Percentiles rank a stretch among this genome's conserved stretches.
Conservation (phyloP, 2,113 vertebrate species). For the Lynx canadensis region DNA sequence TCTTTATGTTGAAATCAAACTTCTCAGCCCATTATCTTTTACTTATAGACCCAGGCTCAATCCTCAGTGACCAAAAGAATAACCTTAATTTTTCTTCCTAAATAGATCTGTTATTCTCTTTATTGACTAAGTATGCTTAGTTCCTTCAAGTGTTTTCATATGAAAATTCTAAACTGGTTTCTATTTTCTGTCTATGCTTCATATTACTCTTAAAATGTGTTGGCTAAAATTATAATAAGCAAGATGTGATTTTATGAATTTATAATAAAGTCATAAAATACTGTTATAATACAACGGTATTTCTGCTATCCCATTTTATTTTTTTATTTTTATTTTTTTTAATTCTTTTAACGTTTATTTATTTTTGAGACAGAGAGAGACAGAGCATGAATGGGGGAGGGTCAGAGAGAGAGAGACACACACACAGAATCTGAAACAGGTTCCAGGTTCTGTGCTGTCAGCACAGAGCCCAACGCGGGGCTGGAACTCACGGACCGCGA, state of each 20-base stretch:
- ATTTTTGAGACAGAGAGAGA: too few relatives aligned
- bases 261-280: conserved; percentile 33
- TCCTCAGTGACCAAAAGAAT: not conserved
- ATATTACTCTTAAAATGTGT: not conserved
- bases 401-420: too few relatives aligned
- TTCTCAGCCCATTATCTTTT: not conserved
- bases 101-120: not conserved
- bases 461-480: too few relatives aligned
- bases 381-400: too few relatives aligned
- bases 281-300: not conserved
- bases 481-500: too few relatives aligned
- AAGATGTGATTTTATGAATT: not conserved
- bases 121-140: not conserved
- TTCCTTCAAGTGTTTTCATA: conserved; percentile 1
- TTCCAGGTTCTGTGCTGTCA: too few relatives aligned
- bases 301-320: not conserved
- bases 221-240: not conserved
- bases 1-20: not conserved
- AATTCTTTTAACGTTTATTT: too few relatives aligned
- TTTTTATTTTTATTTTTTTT: too few relatives aligned
- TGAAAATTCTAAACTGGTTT: not conserved
- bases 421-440: too few relatives aligned
- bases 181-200: not conserved
- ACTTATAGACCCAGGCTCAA: not conserved
- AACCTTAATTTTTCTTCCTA: conserved; percentile 7